Evolutionary conservation across 2,888 invertebrate species (phyloP).

Genomic region (Pristionchus exspectatus): DNA sequence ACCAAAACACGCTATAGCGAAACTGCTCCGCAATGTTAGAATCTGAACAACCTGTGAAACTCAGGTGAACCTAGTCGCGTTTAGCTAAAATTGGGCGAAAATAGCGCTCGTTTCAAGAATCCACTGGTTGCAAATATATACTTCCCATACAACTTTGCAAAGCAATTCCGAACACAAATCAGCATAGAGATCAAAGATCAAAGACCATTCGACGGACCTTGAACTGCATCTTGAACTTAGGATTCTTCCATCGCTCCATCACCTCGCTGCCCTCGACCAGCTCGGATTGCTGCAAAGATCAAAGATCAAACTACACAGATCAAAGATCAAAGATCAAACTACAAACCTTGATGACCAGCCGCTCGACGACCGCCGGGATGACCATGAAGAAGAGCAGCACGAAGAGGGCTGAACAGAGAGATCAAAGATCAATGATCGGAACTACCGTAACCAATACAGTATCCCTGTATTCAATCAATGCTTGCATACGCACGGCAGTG

Average conservation of each 20-base stretch:
- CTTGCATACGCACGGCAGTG: too few relatives aligned
- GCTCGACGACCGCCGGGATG: slow-evolving; percentile 62
- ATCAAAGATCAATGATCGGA: background rate
- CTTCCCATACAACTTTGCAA: background rate
- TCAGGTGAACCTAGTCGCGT: background rate
- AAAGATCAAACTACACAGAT: background rate
- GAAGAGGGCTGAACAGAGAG: slow-evolving; percentile 46
- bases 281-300: slow-evolving; percentile 65
- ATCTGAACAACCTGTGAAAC: background rate
- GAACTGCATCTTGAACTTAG: slow-evolving; percentile 72
- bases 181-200: background rate
- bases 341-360: slow-evolving; percentile 60
- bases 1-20: background rate
- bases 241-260: slow-evolving; percentile 74
- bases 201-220: slow-evolving; percentile 49
- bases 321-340: slow-evolving; percentile 41
- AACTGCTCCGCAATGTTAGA: background rate
- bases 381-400: slow-evolving; percentile 60
- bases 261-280: slow-evolving; percentile 70
- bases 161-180: background rate
- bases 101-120: too few relatives aligned
- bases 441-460: background rate
- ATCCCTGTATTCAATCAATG: background rate
- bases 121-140: too few relatives aligned
- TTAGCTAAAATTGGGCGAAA: background rate